phyloP scores from a whole-genome alignment of 2,797 vertebrate genomes.

The Hapalemur alaotrensis region DNA sequence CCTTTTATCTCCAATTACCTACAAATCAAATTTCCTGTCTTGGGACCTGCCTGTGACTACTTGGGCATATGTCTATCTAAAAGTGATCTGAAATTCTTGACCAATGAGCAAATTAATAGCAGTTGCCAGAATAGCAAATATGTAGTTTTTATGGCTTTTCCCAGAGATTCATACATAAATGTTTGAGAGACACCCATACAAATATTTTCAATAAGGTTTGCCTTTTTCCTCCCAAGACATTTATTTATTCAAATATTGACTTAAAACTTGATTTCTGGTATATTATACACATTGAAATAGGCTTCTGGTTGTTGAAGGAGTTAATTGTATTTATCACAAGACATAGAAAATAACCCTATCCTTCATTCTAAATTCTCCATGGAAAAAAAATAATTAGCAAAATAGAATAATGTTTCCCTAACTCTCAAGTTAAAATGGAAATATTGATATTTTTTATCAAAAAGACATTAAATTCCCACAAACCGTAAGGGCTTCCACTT shows the following conservation, averaged over 20 bases:
- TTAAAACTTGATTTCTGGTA: constrained; percentile 42
- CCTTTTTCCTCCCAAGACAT: constrained; percentile 19
- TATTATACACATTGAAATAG: constrained; percentile 18
- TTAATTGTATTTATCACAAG: constrained; percentile 43
- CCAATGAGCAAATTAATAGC: neutral
- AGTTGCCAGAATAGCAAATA: neutral
- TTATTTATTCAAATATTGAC: constrained; percentile 58
- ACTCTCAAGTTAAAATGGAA: constrained; percentile 56
- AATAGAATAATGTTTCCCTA: constrained; percentile 19
- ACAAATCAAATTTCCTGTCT: neutral
- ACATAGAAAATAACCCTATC: neutral
- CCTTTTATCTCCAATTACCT: neutral
- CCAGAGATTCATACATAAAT: neutral
- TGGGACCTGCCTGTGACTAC: neutral
- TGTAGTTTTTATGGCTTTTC: constrained; percentile 22
- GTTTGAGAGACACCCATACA: constrained; percentile 40
- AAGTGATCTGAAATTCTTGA: constrained; percentile 4
- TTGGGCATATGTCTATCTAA: constrained; percentile 12
- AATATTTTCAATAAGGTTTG: constrained; percentile 49
- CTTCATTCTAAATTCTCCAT: constrained; percentile 24
- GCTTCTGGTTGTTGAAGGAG: constrained; percentile 24
- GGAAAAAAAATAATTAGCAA: constrained; percentile 51
- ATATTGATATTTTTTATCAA: constrained; percentile 54
- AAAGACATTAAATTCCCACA: constrained; percentile 35
- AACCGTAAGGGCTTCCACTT: neutral